Evolutionary conservation across 2,888 invertebrate species (phyloP).

Genomic region (Leptinotarsa tumamoca): DNA sequence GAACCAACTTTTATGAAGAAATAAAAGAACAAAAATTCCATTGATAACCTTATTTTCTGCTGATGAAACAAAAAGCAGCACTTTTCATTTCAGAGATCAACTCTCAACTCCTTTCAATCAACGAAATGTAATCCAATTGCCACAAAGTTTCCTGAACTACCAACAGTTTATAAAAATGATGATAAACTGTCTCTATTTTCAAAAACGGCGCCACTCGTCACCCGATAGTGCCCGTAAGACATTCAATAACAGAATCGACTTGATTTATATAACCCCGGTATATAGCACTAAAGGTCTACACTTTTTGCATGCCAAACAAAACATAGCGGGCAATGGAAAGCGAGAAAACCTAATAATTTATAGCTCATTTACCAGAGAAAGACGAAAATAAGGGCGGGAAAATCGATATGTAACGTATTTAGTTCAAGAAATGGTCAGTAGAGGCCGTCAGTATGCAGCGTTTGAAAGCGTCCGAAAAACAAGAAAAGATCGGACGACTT

Average conservation of each 20-base stretch:
- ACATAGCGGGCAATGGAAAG: conserved; percentile 45
- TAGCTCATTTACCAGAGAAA: conserved; percentile 62
- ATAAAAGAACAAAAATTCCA: too few species aligned
- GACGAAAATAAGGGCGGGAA: conserved; percentile 63
- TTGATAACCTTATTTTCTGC: too few species aligned
- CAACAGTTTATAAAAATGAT: too few species aligned
- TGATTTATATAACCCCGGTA: conserved; percentile 12
- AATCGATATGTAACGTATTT: conserved; percentile 59
- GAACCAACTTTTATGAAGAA: too few species aligned
- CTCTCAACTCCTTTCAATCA: too few species aligned
- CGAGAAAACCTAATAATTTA: conserved; percentile 62
- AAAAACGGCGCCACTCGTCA: background rate
- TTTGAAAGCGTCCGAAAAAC: conserved; percentile 32
- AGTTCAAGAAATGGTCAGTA: conserved; percentile 40
- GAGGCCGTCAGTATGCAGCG: conserved; percentile 58
- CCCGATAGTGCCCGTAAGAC: background rate
- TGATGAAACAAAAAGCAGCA: too few species aligned
- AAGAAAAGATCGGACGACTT: conserved; percentile 10
- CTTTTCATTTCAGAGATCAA: too few species aligned
- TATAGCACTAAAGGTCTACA: conserved; percentile 31
- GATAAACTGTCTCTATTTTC: background rate
- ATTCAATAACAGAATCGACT: background rate
- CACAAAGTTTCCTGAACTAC: too few species aligned
- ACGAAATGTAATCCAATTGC: too few species aligned
- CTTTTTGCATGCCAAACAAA: conserved; percentile 41